Evolutionary conservation across 2,888 invertebrate genomes (phyloP), one percentile per base, ranked within the genome.

Genomic region (Strigamia transsilvanica): DNA sequence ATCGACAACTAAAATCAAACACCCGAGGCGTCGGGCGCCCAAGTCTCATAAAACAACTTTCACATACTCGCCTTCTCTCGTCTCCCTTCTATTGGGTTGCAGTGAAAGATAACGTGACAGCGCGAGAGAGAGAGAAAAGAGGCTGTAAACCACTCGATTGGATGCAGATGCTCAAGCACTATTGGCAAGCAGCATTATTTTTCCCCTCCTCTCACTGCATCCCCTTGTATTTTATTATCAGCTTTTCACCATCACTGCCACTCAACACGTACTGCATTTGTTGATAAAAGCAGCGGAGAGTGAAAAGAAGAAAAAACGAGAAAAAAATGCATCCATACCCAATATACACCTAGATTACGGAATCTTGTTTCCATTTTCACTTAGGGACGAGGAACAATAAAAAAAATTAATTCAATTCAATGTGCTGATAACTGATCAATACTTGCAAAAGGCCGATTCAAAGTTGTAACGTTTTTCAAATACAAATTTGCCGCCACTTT

Each of bases 1-100:
- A 46, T 46, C 46, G 46, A 46, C 46, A 46, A 46, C 46, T 46
- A 46, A 46, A 46, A 46, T 46, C 46, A 46, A 46, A 46, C 46
- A 46, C 46, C 46, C 46, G 46, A 46, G 46, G 46, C 46, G 46
- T 46, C 46, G 46, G 46, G 46, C 46, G 46, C 46, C 46, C 46
- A 46, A 46, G 46, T 46, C 46, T 46, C 46, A 46, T 46, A 46
- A 46, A 46, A 46, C 46, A 46, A 46, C 46, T 46, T 46, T 46
- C 46, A 46, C 46, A 46, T 46, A 46, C 46, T 46, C 46, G 46
- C 46, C 46, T 46, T 46, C 46, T 46, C 46, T 46, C 46, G 46
- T 46, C 46, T 46, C 46, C 46, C 46, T 46, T 46, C 46, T 46
- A 46, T 46, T 46, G 46, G 46, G 46, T 46, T 46, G 46, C 46